phyloP scores from a whole-genome alignment of 2,113 vertebrate genomes.

The Nicator chloris region DNA sequence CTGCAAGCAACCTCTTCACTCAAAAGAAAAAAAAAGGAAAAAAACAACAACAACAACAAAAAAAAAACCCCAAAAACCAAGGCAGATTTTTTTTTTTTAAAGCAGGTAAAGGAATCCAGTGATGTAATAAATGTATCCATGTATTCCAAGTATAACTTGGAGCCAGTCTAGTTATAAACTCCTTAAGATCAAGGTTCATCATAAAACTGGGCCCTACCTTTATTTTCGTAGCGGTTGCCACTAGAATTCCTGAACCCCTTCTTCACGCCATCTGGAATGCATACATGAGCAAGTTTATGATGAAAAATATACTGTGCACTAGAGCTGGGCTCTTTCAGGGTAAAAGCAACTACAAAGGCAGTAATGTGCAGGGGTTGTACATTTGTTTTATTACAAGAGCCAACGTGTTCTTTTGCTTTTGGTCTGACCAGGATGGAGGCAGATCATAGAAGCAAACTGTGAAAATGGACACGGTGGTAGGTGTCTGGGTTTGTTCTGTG shows the following conservation, averaged over 20 bases:
- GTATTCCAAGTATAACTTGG: constrained; percentile 58
- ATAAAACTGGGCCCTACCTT: constrained; percentile 59
- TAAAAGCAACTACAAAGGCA: constrained; percentile 52
- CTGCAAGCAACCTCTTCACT: constrained; percentile 6
- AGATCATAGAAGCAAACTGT: background rate
- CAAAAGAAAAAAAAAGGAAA: background rate
- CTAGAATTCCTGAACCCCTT: constrained; percentile 52
- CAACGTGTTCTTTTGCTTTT: constrained; percentile 26
- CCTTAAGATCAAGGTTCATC: constrained; percentile 67
- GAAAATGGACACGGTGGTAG: background rate
- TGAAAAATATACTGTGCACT: constrained; percentile 44
- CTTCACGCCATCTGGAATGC: constrained; percentile 60
- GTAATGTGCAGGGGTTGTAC: constrained; percentile 19
- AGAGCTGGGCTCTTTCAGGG: constrained; percentile 32
- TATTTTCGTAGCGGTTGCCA: constrained; percentile 54
- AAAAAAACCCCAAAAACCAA: background rate
- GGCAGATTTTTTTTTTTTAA: background rate
- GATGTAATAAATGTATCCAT: constrained; percentile 48
- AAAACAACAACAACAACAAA: too few relatives aligned
- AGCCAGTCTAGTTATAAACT: constrained; percentile 61
- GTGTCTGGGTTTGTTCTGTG: background rate
- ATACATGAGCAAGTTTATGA: constrained; percentile 54
- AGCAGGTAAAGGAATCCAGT: constrained; percentile 29
- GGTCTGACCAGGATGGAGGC: background rate
- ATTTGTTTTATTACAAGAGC: constrained; percentile 27